These are phyloP conservation scores for Tenthredo notha DNA, from an alignment of 2,888 invertebrate genomes.

Conservation along the genomic window DNA sequence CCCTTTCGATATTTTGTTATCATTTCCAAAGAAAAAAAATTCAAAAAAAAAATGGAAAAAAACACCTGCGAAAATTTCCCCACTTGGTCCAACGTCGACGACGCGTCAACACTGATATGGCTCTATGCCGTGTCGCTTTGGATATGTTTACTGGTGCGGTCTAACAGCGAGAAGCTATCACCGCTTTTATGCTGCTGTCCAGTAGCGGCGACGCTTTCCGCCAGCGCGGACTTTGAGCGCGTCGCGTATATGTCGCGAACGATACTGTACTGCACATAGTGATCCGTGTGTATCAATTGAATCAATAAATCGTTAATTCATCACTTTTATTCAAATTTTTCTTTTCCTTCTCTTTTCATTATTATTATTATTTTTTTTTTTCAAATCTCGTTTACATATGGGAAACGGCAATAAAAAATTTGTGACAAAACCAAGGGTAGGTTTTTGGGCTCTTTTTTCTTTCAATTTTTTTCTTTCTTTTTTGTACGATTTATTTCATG, in stretches of 20 bases:
- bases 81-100: background rate
- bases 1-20: background rate
- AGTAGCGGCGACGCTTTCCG: constrained; percentile 69
- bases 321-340: background rate
- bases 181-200: constrained; percentile 50
- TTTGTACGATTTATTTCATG: background rate
- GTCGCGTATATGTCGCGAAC: constrained; percentile 32
- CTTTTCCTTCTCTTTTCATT: too few species aligned
- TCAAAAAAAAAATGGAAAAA: background rate
- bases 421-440: background rate
- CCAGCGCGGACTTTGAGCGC: constrained; percentile 60
- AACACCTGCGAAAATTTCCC: background rate
- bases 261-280: background rate
- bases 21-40: background rate
- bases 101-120: constrained; percentile 1
- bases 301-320: background rate
- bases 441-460: background rate
- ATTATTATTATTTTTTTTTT: too few species aligned
- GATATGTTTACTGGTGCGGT: constrained; percentile 26
- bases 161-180: constrained; percentile 54
- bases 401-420: background rate
- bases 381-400: background rate
- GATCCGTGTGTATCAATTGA: background rate
- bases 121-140: constrained; percentile 2
- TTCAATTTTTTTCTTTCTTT: background rate